These are phyloP conservation scores for Morpho deidamia DNA, from an alignment of 2,888 invertebrate species.

Conservation along the genomic window DNA sequence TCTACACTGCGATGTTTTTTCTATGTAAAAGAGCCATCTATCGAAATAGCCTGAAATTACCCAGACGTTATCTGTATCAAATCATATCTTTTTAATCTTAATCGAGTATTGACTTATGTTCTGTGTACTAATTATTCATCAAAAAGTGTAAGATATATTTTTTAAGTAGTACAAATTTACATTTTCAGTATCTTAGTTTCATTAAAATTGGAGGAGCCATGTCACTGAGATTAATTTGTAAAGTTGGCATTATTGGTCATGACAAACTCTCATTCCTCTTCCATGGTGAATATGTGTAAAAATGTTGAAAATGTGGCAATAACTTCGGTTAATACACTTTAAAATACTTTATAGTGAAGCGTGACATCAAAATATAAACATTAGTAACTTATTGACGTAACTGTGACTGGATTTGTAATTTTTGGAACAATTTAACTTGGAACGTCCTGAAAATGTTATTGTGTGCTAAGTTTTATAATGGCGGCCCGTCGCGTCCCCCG, in stretches of 20 bases:
- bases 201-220: not conserved
- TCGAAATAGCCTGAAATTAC: not conserved
- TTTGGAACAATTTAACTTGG: slow-evolving; percentile 27
- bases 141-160: not conserved
- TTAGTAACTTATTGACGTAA: slow-evolving; percentile 2
- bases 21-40: slow-evolving; percentile 11
- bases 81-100: not conserved
- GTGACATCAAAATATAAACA: slow-evolving; percentile 6
- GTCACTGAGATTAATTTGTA: slow-evolving; percentile 17
- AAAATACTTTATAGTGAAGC: slow-evolving; percentile 1
- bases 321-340: slow-evolving; percentile 19
- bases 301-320: slow-evolving; percentile 28
- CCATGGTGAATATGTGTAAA: slow-evolving; percentile 43
- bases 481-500: slow-evolving; percentile 84
- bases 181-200: not conserved
- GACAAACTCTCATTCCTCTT: slow-evolving; percentile 61
- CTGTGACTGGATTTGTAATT: slow-evolving; percentile 2
- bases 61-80: not conserved
- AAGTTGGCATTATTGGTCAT: slow-evolving; percentile 49
- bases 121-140: not conserved
- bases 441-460: slow-evolving; percentile 66
- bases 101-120: not conserved
- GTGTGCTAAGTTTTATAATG: slow-evolving; percentile 78
- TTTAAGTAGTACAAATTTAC: not conserved
- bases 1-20: not conserved